Percentiles rank a stretch among this genome's conserved stretches.
Evolutionary conservation across 2,888 invertebrate genomes (phyloP).

Genomic region (Dryocosmus kuriphilus): DNA sequence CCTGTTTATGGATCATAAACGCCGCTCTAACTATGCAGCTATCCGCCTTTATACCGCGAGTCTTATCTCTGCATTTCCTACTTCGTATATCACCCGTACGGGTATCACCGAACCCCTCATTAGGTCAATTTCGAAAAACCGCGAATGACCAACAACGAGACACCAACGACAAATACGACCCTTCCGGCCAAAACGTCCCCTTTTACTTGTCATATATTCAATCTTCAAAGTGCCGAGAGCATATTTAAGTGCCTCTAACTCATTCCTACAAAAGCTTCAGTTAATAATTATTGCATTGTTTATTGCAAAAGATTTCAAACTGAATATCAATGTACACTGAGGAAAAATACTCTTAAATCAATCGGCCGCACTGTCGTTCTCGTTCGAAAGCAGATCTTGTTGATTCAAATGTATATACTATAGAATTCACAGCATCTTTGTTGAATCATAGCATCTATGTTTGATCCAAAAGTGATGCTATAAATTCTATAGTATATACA

Average conservation of each 20-base stretch:
- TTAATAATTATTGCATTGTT: not conserved
- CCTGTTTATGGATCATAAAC: conserved; percentile 74
- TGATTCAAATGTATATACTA: too few species aligned
- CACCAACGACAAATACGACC: conserved; percentile 18
- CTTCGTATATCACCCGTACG: conserved; percentile 67
- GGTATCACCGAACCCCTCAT: conserved; percentile 60
- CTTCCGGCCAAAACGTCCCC: conserved; percentile 27
- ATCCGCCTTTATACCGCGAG: conserved; percentile 55
- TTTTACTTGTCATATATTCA: conserved; percentile 26
- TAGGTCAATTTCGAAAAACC: conserved; percentile 52
- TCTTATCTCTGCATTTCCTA: conserved; percentile 61
- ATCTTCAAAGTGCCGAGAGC: conserved; percentile 5
- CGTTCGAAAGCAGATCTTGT: too few species aligned
- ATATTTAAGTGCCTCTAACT: conserved; percentile 19
- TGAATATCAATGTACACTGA: not conserved
- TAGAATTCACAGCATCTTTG: too few species aligned
- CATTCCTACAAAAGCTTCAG: not conserved
- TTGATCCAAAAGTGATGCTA: too few species aligned
- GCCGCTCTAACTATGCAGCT: conserved; percentile 66
- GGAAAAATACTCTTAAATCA: too few species aligned
- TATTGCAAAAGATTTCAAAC: not conserved
- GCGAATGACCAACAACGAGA: conserved; percentile 23
- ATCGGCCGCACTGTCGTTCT: too few species aligned
- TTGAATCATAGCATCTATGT: too few species aligned
- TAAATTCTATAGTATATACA: too few species aligned